These are phyloP conservation scores for Dicranocentrus wangi DNA, from an alignment of 2,888 invertebrate species.

Conservation along the genomic window DNA sequence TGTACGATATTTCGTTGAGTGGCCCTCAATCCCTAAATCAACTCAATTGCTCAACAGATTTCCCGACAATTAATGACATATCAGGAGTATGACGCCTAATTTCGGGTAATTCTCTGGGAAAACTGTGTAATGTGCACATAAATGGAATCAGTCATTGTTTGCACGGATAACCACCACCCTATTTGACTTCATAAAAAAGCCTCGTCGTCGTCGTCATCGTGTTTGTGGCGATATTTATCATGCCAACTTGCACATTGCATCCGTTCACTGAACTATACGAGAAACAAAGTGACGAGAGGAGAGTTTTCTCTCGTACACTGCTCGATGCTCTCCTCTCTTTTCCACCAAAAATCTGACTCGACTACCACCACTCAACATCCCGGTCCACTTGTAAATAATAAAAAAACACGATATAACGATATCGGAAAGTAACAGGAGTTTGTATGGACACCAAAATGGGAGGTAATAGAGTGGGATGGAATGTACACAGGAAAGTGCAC, in stretches of 20 bases:
- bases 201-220: no score
- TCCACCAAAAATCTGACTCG: neutral
- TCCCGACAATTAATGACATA: no score
- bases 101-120: no score
- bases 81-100: no score
- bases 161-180: no score
- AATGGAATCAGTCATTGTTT: no score
- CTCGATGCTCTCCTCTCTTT: conserved; percentile 1
- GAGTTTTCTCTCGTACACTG: neutral
- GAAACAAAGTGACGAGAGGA: neutral
- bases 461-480: neutral
- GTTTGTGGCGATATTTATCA: no score
- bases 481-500: conserved; percentile 46
- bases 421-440: conserved; percentile 14
- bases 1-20: no score
- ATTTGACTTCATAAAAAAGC: no score
- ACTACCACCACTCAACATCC: neutral
- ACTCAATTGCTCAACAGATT: no score
- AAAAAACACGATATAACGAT: neutral
- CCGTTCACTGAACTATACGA: neutral
- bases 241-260: neutral
- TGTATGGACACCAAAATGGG: neutral
- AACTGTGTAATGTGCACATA: no score
- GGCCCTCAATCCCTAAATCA: no score
- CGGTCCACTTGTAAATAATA: conserved; percentile 7